Percentiles rank a stretch among this genome's conserved stretches.
phyloP scores from a whole-genome alignment of 1,140 invertebrate genomes.

The Leptinotarsa texana region DNA sequence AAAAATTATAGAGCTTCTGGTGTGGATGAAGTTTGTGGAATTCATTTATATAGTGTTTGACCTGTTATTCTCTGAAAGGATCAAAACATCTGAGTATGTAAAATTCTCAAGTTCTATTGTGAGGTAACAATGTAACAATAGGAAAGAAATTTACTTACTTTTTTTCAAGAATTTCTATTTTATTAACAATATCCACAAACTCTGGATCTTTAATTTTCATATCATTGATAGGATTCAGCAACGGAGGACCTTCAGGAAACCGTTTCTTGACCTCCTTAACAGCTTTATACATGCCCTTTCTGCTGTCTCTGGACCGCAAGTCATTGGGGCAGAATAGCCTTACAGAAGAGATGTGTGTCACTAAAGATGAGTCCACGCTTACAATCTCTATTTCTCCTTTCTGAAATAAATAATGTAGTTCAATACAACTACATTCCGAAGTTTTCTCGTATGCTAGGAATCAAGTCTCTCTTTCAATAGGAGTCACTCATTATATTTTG shows the following conservation, averaged over 20 bases:
- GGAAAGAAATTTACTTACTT: constrained; percentile 55
- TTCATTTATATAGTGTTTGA: no score
- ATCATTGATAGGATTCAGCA: constrained; percentile 92
- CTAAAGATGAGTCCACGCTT: constrained; percentile 79
- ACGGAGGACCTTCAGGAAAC: constrained; percentile 82
- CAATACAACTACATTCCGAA: no score
- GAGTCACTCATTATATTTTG: no score
- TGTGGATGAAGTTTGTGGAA: no score
- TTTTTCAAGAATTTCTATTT: constrained; percentile 82
- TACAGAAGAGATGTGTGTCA: constrained; percentile 87
- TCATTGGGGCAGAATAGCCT: constrained; percentile 90
- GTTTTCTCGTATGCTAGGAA: no score
- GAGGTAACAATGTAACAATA: no score
- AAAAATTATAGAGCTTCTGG: no score
- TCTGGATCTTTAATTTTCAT: constrained; percentile 90
- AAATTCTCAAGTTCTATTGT: no score
- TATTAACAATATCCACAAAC: constrained; percentile 80
- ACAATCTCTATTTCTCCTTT: constrained; percentile 88
- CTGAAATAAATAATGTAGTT: constrained; percentile 48
- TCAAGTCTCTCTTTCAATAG: no score
- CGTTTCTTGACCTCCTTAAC: constrained; percentile 89
- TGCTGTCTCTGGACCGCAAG: constrained; percentile 79
- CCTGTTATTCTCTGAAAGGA: no score
- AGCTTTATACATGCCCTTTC: constrained; percentile 83
- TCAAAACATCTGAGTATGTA: no score